A percentile compares a stretch with the other conserved stretches of the same genome.
Evolutionary conservation across 1,140 invertebrate species (phyloP).

Genomic region (Leptonema lineaticorne): DNA sequence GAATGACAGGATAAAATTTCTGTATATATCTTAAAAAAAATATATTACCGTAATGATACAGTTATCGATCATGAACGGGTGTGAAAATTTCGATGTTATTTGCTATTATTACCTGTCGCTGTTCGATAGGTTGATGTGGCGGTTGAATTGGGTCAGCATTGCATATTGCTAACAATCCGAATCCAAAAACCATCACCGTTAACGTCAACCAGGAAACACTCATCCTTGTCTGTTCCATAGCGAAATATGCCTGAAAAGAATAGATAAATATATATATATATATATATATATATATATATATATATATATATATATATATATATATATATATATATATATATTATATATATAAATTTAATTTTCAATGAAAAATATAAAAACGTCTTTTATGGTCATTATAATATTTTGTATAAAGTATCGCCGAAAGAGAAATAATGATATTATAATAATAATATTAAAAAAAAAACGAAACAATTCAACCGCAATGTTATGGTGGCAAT

Average conservation of each 20-base stretch:
- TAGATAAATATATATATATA: neutral
- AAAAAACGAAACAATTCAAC: no score
- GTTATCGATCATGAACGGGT: no score
- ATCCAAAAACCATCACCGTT: conserved; percentile 10
- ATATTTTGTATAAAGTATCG: no score
- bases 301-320: neutral
- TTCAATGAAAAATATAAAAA: no score
- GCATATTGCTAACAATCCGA: conserved; percentile 23
- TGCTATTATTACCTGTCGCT: conserved; percentile 29
- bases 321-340: neutral
- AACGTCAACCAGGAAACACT: conserved; percentile 27
- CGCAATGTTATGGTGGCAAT: no score
- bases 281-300: neutral
- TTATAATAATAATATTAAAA: no score
- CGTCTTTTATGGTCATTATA: no score
- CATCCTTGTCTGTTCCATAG: conserved; percentile 18
- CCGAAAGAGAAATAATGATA: no score
- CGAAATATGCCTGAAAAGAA: neutral
- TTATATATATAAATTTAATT: neutral
- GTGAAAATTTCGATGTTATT: no score
- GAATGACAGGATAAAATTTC: no score
- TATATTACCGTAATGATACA: no score
- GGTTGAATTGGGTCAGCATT: conserved; percentile 24
- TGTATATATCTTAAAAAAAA: no score
- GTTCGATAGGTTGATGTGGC: conserved; percentile 3